Percentiles rank a stretch among this genome's conserved stretches.
Conservation (phyloP, 2,888 invertebrate species). For the Trachelus stipa region DNA sequence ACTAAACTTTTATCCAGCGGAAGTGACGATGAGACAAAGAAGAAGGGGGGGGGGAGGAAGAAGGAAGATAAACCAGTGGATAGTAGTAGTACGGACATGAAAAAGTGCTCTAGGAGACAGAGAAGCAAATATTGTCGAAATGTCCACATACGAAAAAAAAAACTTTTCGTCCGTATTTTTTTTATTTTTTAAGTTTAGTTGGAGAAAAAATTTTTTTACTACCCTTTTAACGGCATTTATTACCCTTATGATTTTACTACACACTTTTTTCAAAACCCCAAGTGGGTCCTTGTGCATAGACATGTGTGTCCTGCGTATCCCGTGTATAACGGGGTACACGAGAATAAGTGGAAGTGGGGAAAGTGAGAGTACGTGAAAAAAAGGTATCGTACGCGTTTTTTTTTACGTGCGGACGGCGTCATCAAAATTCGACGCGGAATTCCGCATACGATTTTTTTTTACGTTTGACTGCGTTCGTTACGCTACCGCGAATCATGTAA, state of each 20-base stretch:
- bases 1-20: background rate
- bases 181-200: constrained; percentile 10
- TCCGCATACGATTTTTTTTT: background rate
- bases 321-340: background rate
- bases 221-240: constrained; percentile 30
- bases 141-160: background rate
- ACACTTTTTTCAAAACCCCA: background rate
- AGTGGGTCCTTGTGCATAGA: background rate
- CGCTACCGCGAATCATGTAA: no score
- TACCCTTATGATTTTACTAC: constrained; percentile 23
- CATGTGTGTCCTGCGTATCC: background rate
- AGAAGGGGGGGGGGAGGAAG: background rate
- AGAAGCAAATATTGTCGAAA: background rate
- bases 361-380: background rate
- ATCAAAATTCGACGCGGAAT: background rate
- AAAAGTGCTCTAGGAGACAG: background rate
- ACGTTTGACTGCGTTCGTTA: background rate
- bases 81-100: background rate
- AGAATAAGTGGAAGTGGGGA: background rate
- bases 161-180: background rate
- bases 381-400: background rate
- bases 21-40: background rate
- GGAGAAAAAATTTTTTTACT: constrained; percentile 20
- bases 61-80: background rate
- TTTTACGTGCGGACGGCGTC: background rate